Percentiles rank a stretch among this genome's conserved stretches.
Conservation (phyloP, 2,797 vertebrate genomes). For the Hylomyscus alleni region DNA sequence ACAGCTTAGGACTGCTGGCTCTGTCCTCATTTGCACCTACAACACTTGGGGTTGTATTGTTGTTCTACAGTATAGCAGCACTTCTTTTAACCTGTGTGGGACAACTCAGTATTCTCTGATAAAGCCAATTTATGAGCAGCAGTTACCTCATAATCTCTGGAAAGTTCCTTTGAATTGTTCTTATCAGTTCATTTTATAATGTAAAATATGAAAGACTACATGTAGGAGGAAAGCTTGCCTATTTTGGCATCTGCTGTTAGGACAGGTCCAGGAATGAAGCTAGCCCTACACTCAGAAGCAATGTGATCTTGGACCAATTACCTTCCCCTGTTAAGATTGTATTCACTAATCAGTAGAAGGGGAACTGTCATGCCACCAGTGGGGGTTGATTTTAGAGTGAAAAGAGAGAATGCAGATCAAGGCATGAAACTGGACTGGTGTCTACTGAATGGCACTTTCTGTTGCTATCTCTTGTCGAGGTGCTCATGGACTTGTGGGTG, state of each 20-base stretch:
- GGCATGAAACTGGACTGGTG: not conserved
- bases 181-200: conserved; percentile 17
- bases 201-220: not conserved
- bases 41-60: not conserved
- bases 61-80: not conserved
- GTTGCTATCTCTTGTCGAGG: not conserved
- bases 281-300: not conserved
- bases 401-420: not conserved
- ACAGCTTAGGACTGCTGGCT: not conserved
- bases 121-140: conserved; percentile 1
- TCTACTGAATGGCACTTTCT: not conserved
- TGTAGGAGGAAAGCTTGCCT: not conserved
- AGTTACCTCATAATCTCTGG: not conserved
- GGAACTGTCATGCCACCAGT: not conserved
- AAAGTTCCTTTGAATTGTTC: not conserved
- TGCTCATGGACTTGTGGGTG: not conserved
- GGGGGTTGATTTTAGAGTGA: not conserved
- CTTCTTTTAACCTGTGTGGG: not conserved
- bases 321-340: not conserved
- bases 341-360: not conserved
- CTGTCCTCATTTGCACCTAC: conserved; percentile 1
- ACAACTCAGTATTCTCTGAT: not conserved
- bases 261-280: not conserved
- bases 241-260: not conserved
- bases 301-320: not conserved